phyloP scores from a whole-genome alignment of 2,797 vertebrate species.

The Danio albolineatus region DNA sequence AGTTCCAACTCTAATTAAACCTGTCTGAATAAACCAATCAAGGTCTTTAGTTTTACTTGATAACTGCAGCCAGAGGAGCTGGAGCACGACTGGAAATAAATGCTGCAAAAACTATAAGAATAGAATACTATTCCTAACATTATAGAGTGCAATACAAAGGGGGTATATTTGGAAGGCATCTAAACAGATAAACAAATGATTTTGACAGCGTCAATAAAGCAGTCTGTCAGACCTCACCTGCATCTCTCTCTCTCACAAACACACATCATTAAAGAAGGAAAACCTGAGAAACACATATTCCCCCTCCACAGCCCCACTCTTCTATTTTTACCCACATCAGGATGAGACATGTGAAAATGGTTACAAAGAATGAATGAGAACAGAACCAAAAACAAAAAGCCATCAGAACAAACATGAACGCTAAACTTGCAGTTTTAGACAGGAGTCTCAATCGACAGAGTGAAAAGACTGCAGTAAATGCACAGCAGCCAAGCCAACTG shows the following conservation, averaged over 20 bases:
- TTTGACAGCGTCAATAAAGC: conserved; percentile 50
- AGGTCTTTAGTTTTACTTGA: background rate
- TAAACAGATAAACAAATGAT: conserved; percentile 60
- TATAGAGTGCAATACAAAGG: background rate
- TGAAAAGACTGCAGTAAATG: background rate
- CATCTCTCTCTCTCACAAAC: conserved; percentile 19
- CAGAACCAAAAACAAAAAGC: conserved; percentile 2
- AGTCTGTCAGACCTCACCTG: conserved; percentile 31
- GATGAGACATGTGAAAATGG: conserved; percentile 41
- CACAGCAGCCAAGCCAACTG: conserved; percentile 49
- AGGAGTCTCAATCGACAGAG: conserved; percentile 55
- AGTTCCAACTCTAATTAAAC: conserved; percentile 16
- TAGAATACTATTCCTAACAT: conserved; percentile 12
- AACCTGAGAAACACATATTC: conserved; percentile 26
- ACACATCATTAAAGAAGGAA: conserved; percentile 47
- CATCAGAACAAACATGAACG: conserved; percentile 12
- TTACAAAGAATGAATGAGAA: conserved; percentile 28
- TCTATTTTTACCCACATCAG: conserved; percentile 61
- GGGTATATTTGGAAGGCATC: conserved; percentile 55
- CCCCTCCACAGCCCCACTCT: conserved; percentile 7
- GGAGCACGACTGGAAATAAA: background rate
- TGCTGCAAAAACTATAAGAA: background rate
- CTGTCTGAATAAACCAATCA: conserved; percentile 23
- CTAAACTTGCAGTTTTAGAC: conserved; percentile 43
- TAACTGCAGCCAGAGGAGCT: background rate